Percentiles rank a stretch among this genome's conserved stretches.
These are phyloP conservation scores for Megastigmus dorsalis DNA, from an alignment of 2,888 invertebrate species.

Conservation along the genomic window DNA sequence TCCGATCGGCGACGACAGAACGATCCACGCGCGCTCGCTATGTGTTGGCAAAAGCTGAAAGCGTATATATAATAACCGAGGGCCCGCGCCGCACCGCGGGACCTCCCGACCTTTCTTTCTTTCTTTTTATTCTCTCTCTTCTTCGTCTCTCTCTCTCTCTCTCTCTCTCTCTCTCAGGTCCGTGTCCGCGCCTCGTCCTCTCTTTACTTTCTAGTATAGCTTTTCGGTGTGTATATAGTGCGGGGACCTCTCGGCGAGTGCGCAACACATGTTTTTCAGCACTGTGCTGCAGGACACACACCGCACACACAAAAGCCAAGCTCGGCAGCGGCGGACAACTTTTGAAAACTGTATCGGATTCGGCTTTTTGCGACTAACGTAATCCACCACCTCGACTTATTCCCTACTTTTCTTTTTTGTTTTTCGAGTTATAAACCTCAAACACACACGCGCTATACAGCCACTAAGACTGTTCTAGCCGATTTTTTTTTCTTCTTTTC, in stretches of 20 bases:
- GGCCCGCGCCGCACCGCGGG: slow-evolving; percentile 5
- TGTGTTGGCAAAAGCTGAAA: no score
- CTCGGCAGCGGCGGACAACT: neutral
- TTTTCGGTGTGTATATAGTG: no score
- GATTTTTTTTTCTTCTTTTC: neutral
- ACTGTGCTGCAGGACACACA: no score
- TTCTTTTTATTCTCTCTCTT: neutral
- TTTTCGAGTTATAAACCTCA: no score
- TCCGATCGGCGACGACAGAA: slow-evolving; percentile 22
- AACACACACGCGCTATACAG: no score
- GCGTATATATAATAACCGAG: slow-evolving; percentile 15
- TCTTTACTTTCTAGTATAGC: neutral
- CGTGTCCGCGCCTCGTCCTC: neutral
- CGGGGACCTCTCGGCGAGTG: no score
- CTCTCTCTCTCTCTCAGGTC: neutral
- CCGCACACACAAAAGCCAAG: slow-evolving; percentile 4
- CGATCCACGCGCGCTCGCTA: no score
- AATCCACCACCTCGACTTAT: neutral
- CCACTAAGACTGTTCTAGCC: neutral
- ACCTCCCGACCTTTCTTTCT: slow-evolving; percentile 19
- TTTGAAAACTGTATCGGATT: no score
- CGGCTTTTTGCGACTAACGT: no score
- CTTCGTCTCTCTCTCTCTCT: slow-evolving; percentile 4
- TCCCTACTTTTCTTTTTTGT: neutral
- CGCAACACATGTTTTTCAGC: slow-evolving; percentile 46